These are phyloP conservation scores for Picathartes gymnocephalus DNA, from an alignment of 2,113 vertebrate species.

Conservation along the genomic window DNA sequence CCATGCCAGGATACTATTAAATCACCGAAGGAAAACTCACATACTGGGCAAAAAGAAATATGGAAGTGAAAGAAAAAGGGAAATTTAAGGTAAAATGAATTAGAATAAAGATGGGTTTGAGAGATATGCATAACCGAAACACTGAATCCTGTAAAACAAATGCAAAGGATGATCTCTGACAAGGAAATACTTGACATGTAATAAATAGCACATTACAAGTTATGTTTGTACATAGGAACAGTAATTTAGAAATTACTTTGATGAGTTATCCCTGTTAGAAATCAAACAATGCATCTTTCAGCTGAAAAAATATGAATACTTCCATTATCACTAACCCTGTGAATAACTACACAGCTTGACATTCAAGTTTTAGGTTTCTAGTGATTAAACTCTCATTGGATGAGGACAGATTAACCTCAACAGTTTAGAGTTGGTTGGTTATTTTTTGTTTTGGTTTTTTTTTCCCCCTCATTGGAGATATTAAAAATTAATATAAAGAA, in stretches of 20 bases:
- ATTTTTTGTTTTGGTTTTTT: neutral
- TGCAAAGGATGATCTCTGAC: neutral
- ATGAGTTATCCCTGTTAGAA: neutral
- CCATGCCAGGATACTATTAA: neutral
- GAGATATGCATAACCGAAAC: neutral
- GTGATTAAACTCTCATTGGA: neutral
- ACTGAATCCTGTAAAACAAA: neutral
- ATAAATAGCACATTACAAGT: neutral
- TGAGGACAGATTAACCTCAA: neutral
- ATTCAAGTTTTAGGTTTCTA: neutral
- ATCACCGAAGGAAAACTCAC: neutral
- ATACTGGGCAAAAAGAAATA: neutral
- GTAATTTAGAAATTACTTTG: neutral
- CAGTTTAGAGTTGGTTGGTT: neutral
- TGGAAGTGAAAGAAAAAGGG: neutral
- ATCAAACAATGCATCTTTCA: neutral
- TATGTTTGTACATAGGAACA: neutral
- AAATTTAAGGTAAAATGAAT: neutral
- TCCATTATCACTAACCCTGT: neutral
- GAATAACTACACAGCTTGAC: neutral
- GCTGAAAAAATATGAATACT: neutral
- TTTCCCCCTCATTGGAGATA: neutral
- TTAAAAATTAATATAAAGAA: neutral
- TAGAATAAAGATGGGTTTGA: neutral
- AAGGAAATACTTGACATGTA: neutral